phyloP scores from a whole-genome alignment of 2,113 vertebrate species.

The Zingel zingel region DNA sequence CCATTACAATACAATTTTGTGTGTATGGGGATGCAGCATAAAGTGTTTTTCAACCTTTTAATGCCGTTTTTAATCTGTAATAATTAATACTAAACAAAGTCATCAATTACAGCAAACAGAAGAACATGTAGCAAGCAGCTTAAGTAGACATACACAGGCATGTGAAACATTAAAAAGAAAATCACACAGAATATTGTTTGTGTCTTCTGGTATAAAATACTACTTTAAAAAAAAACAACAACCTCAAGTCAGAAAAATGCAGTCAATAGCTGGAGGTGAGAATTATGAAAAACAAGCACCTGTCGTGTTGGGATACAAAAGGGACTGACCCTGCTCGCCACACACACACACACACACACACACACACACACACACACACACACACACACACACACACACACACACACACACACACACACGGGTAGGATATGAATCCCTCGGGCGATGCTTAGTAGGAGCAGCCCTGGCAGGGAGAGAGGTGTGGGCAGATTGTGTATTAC shows the following conservation, averaged over 20 bases:
- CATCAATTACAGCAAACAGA: background rate
- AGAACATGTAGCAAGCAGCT: background rate
- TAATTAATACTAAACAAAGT: background rate
- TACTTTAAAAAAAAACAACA: background rate
- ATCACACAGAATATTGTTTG: background rate
- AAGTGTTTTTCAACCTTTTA: background rate
- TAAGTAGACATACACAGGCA: background rate
- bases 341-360: too few relatives aligned
- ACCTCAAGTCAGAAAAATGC: conserved; percentile 10
- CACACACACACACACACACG: conserved; percentile 19
- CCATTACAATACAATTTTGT: background rate
- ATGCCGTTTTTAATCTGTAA: background rate
- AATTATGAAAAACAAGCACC: conserved; percentile 65
- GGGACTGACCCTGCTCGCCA: conserved; percentile 44
- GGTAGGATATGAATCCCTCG: conserved; percentile 94
- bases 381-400: conserved; percentile 33
- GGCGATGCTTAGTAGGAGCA: conserved; percentile 95
- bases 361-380: conserved; percentile 23
- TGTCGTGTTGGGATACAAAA: conserved; percentile 63
- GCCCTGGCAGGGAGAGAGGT: conserved; percentile 92
- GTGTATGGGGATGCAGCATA: background rate
- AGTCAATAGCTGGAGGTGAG: conserved; percentile 36
- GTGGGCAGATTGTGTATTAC: conserved; percentile 97
- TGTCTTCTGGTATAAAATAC: background rate
- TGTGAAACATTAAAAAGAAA: background rate